Base-by-base conservation (phyloP, 2,888 invertebrate species). In the Pegoplata infirma region DNA sequence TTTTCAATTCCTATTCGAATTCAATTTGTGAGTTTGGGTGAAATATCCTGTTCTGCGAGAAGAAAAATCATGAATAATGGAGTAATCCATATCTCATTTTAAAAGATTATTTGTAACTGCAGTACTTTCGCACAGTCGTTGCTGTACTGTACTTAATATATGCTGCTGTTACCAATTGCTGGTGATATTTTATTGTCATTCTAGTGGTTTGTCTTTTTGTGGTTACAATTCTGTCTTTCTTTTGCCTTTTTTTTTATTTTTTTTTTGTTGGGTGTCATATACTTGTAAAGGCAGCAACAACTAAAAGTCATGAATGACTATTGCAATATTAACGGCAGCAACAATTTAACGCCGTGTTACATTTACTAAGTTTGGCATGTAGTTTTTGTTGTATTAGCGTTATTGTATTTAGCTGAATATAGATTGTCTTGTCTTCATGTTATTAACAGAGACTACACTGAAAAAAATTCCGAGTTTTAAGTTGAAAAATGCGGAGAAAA, bases 101-200 rank as follows among this genome's bases (percentile, higher is more conserved):
- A n/a, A n/a, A n/a, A n/a, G n/a, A n/a, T n/a, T n/a, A n/a, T n/a
- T n/a, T n/a, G n/a, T n/a, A n/a, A n/a, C n/a, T n/a, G n/a, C n/a
- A n/a, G n/a, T n/a, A n/a, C n/a, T n/a, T n/a, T n/a, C n/a, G n/a
- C n/a, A n/a, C 16, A 16, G 36, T 36, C n/a, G 44, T 55, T 40
- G 36, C 47, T 49, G n/a, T 16, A 1, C 10, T 17, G 8, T 66
- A 5, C 28, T 64, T 63, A 71, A 71, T 64, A 69, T 71, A 61
- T 75, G 55, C 78, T 79, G 66, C 49, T 61, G 71, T 75, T 79
- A 79, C 66, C 71, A 74, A 71, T 79, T 79, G 71, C 61, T 71
- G 75, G 79, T 75, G 75, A 79, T 79, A 79, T 75, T 75, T 79
- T 79, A 71, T 75, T 79, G 71, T 71, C 79, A 79, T 71, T 61